Base-by-base conservation (phyloP, 1,140 invertebrate species). In the Brachionus asplanchnoidis region DNA sequence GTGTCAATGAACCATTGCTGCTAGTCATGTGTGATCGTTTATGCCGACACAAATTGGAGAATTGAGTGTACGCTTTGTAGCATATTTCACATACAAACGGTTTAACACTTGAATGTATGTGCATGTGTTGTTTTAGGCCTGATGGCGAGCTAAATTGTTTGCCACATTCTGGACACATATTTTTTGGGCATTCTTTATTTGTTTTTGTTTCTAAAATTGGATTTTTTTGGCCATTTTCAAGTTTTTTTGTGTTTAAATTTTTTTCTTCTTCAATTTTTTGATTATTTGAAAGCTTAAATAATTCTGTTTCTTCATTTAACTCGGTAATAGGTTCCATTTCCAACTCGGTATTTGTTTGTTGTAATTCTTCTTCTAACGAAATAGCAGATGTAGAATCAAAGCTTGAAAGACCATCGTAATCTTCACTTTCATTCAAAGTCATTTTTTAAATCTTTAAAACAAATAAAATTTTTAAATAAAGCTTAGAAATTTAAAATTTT, bases 41-140 rank as follows among this genome's bases (percentile, higher is more conserved):
- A 91, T 99, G 98, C 20, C 98, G 93, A 88, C 98, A 99, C 86
- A 99, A 91, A 89, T 99, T 99, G 12, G 97, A 99, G 89, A 99
- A 99, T 91, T 99, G 98, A 0, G 98, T 99, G 91, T 99, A 99
- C 1, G 96, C 93, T 92, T 95, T 94, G 84, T 93, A 93, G 89
- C 90, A 90, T 36, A 89, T 89, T 86, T 91, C 89, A 86, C 91
- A 92, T 91, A 95, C 94, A 90, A 99, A 99, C 2, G 97, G 98
- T 90, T 99, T 99, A 70, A 98, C 94, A 87, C 94, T 97, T 87
- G 95, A 97, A 91, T 99, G 98, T 85, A 99, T 99, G 91, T 99
- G 97, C 28, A 95, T 97, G 91, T 99, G 98, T 89, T 99, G 98
- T 90, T 99, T 99, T 40, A 99, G 91, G 9, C 98, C 98, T 66